Evolutionary conservation across 2,113 vertebrate species (phyloP).

Genomic region (Lophius piscatorius): DNA sequence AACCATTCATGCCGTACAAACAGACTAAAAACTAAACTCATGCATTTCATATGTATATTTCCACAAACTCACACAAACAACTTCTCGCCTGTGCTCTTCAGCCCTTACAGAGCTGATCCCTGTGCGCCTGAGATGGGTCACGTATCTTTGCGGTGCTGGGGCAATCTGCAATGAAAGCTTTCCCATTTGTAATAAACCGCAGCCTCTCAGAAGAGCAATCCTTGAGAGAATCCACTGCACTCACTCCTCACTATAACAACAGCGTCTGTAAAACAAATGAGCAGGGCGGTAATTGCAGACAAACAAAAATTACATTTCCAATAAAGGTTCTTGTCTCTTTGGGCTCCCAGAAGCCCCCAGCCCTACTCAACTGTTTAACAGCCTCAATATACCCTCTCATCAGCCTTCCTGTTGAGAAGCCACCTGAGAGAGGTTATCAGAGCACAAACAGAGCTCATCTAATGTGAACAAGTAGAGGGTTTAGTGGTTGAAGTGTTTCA

Average conservation of each 20-base stretch:
- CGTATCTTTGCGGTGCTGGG: constrained; percentile 47
- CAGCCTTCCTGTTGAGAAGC: constrained; percentile 68
- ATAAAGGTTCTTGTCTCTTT: constrained; percentile 79
- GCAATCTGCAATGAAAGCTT: constrained; percentile 81
- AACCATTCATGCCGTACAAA: constrained; percentile 15
- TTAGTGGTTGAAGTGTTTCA: constrained; percentile 59
- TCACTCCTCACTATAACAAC: constrained; percentile 63
- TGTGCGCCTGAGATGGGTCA: constrained; percentile 52
- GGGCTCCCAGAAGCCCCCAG: constrained; percentile 73
- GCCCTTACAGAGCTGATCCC: constrained; percentile 38
- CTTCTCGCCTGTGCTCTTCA: constrained; percentile 24
- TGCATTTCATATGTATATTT: constrained; percentile 2
- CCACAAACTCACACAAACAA: constrained; percentile 3
- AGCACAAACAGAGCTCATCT: constrained; percentile 75
- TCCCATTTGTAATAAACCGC: constrained; percentile 81
- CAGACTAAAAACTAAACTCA: constrained; percentile 9
- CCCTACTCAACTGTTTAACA: constrained; percentile 79
- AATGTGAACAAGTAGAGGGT: constrained; percentile 66
- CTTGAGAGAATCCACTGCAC: constrained; percentile 61
- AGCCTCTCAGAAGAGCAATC: constrained; percentile 74
- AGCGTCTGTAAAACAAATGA: constrained; percentile 80
- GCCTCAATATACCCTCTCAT: constrained; percentile 78
- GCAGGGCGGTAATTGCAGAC: constrained; percentile 81
- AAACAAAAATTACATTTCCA: constrained; percentile 86
- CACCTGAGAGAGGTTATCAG: constrained; percentile 70